These are phyloP conservation scores for Notothenia coriiceps DNA, from an alignment of 2,113 vertebrate genomes.

Conservation along the genomic window DNA sequence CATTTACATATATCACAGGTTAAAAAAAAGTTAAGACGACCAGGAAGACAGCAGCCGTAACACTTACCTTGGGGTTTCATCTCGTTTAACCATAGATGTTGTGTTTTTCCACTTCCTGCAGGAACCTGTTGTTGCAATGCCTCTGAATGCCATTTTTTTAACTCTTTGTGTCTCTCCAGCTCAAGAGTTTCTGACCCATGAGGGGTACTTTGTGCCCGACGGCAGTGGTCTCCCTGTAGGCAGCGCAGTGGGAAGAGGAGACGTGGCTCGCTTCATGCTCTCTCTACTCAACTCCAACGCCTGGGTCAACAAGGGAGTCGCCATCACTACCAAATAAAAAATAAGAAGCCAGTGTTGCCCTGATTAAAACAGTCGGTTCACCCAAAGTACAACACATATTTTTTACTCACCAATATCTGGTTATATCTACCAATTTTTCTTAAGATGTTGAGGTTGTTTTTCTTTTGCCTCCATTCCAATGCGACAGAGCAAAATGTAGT, in stretches of 20 bases:
- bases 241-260: slow-evolving; percentile 67
- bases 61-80: neutral
- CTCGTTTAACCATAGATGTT: neutral
- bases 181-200: slow-evolving; percentile 81
- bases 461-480: neutral
- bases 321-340: slow-evolving; percentile 78
- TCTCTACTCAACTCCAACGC: slow-evolving; percentile 79
- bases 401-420: neutral
- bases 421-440: neutral
- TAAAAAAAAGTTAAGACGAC: too few species aligned
- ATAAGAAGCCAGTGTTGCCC: neutral
- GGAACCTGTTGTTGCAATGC: neutral
- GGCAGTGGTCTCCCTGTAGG: slow-evolving; percentile 53
- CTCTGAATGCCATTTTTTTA: neutral
- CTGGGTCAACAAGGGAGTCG: slow-evolving; percentile 81
- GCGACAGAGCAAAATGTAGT: neutral
- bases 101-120: neutral
- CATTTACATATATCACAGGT: too few species aligned
- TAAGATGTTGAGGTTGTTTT: neutral
- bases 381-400: neutral
- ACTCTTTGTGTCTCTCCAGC: slow-evolving; percentile 60
- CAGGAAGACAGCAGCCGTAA: too few species aligned
- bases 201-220: slow-evolving; percentile 83
- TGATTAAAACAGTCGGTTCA: neutral
- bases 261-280: slow-evolving; percentile 83